These are phyloP conservation scores for Mormoops blainvillei DNA, from an alignment of 2,113 vertebrate species.

Conservation along the genomic window DNA sequence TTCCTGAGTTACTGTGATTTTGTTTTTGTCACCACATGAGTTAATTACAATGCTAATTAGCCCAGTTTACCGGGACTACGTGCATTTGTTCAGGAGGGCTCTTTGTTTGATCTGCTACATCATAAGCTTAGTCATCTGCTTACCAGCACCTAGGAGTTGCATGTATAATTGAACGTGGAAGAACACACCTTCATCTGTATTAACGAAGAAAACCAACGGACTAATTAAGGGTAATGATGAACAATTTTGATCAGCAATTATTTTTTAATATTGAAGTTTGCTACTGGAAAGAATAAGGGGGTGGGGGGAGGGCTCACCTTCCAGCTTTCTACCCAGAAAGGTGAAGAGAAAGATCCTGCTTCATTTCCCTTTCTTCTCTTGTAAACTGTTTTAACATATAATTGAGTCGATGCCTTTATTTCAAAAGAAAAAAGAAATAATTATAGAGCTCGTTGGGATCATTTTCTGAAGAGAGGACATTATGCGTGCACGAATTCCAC, in stretches of 20 bases:
- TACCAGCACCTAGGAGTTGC: slow-evolving; percentile 13
- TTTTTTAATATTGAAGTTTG: slow-evolving; percentile 39
- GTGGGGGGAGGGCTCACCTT: not conserved
- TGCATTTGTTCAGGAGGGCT: not conserved
- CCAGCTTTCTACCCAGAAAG: slow-evolving; percentile 1
- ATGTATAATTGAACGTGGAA: slow-evolving; percentile 41
- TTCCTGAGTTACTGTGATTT: slow-evolving; percentile 44
- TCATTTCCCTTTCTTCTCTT: slow-evolving; percentile 27
- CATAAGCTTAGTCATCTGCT: slow-evolving; percentile 60
- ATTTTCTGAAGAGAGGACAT: slow-evolving; percentile 55
- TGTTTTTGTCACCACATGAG: slow-evolving; percentile 51
- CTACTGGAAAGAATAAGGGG: not conserved
- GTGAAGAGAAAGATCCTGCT: slow-evolving; percentile 3
- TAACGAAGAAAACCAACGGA: slow-evolving; percentile 50
- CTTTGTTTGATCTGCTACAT: slow-evolving; percentile 68
- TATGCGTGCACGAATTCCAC: slow-evolving; percentile 44
- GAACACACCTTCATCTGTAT: slow-evolving; percentile 42
- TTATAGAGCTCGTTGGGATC: slow-evolving; percentile 55
- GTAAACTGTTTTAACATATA: slow-evolving; percentile 54
- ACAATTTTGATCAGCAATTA: slow-evolving; percentile 59
- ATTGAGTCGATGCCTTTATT: slow-evolving; percentile 64
- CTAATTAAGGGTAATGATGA: slow-evolving; percentile 63
- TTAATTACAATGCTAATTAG: slow-evolving; percentile 68
- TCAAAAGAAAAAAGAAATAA: slow-evolving; percentile 60
- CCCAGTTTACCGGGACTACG: not conserved